phyloP scores from a whole-genome alignment of 2,888 invertebrate genomes.

The Mystacides longicornis region DNA sequence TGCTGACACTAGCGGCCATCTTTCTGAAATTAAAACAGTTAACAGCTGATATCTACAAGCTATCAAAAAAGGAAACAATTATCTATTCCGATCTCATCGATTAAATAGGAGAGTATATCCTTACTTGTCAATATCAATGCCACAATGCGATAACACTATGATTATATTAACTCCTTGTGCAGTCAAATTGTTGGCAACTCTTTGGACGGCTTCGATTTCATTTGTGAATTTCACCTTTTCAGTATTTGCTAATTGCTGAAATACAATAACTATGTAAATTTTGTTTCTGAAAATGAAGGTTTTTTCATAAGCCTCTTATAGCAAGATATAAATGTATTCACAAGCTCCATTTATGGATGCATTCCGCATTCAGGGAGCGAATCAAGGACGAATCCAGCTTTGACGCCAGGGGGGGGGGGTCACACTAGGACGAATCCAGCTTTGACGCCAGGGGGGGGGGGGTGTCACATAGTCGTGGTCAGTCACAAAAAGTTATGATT shows the following conservation, averaged over 20 bases:
- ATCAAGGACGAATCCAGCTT: no score
- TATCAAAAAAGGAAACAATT: background rate
- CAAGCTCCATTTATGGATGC: no score
- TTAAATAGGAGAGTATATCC: constrained; percentile 20
- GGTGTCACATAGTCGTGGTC: no score
- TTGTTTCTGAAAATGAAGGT: no score
- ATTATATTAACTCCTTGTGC: constrained; percentile 65
- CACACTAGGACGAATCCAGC: no score
- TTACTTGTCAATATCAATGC: constrained; percentile 58
- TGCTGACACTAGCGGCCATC: constrained; percentile 57
- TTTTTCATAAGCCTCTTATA: no score
- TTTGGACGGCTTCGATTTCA: constrained; percentile 58
- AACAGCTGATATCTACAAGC: background rate
- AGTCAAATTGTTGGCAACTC: constrained; percentile 57
- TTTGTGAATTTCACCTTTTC: constrained; percentile 61
- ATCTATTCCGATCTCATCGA: background rate
- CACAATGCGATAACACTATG: constrained; percentile 77
- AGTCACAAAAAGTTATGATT: no score
- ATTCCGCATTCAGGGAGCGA: no score
- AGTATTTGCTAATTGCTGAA: constrained; percentile 58
- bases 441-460: no score
- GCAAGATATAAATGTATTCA: no score
- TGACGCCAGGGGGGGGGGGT: no score
- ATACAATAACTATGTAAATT: constrained; percentile 11
- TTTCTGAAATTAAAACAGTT: constrained; percentile 30